Evolutionary conservation across 2,113 vertebrate genomes (phyloP).

Genomic region (Halichoerus grypus): DNA sequence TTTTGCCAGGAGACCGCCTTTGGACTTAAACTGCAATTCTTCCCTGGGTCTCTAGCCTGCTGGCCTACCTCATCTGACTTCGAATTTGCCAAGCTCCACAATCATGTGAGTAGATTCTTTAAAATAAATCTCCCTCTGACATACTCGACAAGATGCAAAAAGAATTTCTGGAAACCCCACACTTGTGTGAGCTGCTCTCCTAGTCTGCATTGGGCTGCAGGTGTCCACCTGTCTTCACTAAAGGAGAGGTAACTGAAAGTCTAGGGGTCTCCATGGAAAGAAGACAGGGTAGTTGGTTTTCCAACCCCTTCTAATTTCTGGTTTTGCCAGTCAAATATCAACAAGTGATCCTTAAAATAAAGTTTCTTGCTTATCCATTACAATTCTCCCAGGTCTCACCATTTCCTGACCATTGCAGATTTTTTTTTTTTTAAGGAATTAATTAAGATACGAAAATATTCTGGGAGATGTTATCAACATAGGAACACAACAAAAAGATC

Average conservation of each 20-base stretch:
- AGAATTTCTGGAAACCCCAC: neutral
- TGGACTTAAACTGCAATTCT: neutral
- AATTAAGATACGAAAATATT: neutral
- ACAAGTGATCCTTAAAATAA: neutral
- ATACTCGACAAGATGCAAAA: neutral
- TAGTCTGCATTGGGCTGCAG: neutral
- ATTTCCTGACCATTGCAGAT: neutral
- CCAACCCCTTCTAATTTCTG: neutral
- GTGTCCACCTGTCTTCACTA: neutral
- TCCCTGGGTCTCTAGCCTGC: neutral
- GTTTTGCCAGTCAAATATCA: neutral
- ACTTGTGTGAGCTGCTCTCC: neutral
- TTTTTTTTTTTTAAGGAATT: neutral
- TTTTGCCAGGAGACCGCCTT: neutral
- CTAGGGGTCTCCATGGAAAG: neutral
- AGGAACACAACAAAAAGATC: constrained; percentile 1
- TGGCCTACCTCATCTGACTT: neutral
- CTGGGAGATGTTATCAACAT: neutral
- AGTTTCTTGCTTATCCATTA: neutral
- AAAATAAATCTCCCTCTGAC: neutral
- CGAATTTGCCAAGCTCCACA: neutral
- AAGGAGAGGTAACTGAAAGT: neutral
- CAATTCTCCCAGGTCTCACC: neutral
- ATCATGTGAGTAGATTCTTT: neutral
- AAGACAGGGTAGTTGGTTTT: neutral